phyloP scores from a whole-genome alignment of 1,140 invertebrate species.

The Cydia splendana region DNA sequence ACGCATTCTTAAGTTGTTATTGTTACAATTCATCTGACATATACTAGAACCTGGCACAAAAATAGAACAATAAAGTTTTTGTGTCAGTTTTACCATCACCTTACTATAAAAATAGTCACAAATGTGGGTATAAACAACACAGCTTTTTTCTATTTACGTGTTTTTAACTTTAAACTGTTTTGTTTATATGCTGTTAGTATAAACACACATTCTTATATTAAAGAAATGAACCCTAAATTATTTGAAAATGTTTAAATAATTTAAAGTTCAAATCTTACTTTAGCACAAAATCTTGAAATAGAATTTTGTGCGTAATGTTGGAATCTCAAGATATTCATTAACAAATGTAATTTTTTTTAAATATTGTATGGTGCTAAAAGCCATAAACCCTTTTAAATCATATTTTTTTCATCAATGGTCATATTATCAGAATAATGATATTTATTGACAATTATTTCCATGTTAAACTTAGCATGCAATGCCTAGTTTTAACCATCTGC shows the following conservation, averaged over 20 bases:
- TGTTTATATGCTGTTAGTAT: conserved; percentile 43
- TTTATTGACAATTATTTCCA: too few species aligned
- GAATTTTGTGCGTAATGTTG: conserved; percentile 33
- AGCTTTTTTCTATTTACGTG: background rate
- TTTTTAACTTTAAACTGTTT: conserved; percentile 15
- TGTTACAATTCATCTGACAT: conserved; percentile 43
- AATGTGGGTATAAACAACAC: conserved; percentile 36
- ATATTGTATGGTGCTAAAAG: too few species aligned
- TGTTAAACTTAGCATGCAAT: too few species aligned
- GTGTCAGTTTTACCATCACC: conserved; percentile 52
- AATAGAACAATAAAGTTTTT: conserved; percentile 33
- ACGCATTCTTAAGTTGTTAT: conserved; percentile 58
- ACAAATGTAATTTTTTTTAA: background rate
- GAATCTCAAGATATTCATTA: conserved; percentile 5
- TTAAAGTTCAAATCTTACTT: background rate
- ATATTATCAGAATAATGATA: too few species aligned
- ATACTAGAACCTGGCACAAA: conserved; percentile 46
- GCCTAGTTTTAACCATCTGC: background rate
- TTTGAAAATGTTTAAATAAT: background rate
- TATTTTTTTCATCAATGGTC: too few species aligned
- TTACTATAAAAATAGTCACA: conserved; percentile 47
- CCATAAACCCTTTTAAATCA: too few species aligned
- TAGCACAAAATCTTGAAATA: conserved; percentile 34
- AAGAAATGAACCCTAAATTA: conserved; percentile 33
- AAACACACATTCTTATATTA: conserved; percentile 56